Conservation (phyloP, 2,113 vertebrate species). For the Nanorana parkeri region DNA sequence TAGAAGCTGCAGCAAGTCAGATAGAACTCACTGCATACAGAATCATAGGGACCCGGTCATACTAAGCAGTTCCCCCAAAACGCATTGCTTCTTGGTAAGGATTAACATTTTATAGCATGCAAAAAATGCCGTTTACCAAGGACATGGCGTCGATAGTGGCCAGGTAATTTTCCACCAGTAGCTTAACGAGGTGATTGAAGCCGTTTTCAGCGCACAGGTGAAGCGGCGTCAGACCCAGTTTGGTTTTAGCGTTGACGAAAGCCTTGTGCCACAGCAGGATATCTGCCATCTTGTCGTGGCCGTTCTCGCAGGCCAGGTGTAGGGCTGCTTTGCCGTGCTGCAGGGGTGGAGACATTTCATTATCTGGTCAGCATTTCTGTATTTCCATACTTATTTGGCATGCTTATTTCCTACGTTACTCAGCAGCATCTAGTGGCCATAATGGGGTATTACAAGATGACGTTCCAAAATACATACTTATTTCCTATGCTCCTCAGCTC, state of each 20-base stretch:
- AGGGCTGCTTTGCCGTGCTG: constrained; percentile 70
- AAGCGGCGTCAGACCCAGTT: constrained; percentile 68
- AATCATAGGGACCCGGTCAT: too few relatives aligned
- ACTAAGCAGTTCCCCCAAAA: too few relatives aligned
- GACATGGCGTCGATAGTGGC: constrained; percentile 66
- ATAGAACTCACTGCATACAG: too few relatives aligned
- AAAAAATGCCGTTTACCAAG: constrained; percentile 59
- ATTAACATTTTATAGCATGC: neutral
- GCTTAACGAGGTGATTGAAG: constrained; percentile 63
- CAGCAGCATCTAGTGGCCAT: too few relatives aligned
- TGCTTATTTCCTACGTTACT: too few relatives aligned
- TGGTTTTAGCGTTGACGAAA: constrained; percentile 70
- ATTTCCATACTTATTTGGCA: too few relatives aligned
- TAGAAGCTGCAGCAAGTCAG: too few relatives aligned
- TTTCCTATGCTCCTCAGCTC: too few relatives aligned
- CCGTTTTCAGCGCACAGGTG: constrained; percentile 67
- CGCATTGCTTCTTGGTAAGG: too few relatives aligned
- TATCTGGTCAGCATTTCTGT: too few relatives aligned
- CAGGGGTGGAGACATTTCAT: neutral
- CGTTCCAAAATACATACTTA: too few relatives aligned
- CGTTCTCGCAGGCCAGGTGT: constrained; percentile 66
- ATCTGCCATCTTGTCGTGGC: constrained; percentile 65
- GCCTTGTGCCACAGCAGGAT: constrained; percentile 68
- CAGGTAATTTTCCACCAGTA: constrained; percentile 64
- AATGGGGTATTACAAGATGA: too few relatives aligned